Base-by-base conservation (phyloP, 2,888 invertebrate species). In the Brachypalpus laphriformis region DNA sequence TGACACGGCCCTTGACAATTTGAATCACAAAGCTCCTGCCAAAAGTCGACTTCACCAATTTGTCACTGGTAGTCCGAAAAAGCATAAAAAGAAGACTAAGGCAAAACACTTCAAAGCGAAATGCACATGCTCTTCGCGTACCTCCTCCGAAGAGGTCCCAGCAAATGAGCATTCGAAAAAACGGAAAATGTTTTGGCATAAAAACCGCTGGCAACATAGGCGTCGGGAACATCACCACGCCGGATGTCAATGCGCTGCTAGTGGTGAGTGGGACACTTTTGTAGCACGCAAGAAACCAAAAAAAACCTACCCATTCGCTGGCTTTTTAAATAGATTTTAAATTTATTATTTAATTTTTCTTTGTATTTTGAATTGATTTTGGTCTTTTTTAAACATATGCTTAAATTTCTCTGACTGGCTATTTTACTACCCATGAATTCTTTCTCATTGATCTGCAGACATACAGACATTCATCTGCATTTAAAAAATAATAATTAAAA, bases 171-270 rank as follows among this genome's bases (percentile, higher is more conserved):
- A 87, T 72, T 87, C 87, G 82, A 87, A 86, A 63, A 87, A 87
- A 77, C 87, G 89, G 87, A 88, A 89, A 88, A 88, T 89, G 88
- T 90, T 90, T 88, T 91, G 91, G 91, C 90, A 90, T 87, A 90
- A 88, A 75, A 89, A 89, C 87, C 88, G 88, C 86, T 88, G 90
- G 90, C 90, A 87, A 88, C 89, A 87, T 80, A 89, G 88, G 87
- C 89, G 89, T 86, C 89, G 90, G 88, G 89, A 90, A 87, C 89
- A 87, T 83, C 90, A 88, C 82, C 88, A 88, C 82, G 82, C 89
- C 88, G 90, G 91, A 91, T 90, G 91, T 89, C 89, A 89, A 88
- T 91, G 91, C 89, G 91, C 91, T 89, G 91, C 91, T 88, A 90
- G 89, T 89, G 91, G 91, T 91, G 92, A 91, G 92, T 91, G 81